Base-by-base conservation (phyloP, 2,888 invertebrate species). In the Oxycera nigricornis region DNA sequence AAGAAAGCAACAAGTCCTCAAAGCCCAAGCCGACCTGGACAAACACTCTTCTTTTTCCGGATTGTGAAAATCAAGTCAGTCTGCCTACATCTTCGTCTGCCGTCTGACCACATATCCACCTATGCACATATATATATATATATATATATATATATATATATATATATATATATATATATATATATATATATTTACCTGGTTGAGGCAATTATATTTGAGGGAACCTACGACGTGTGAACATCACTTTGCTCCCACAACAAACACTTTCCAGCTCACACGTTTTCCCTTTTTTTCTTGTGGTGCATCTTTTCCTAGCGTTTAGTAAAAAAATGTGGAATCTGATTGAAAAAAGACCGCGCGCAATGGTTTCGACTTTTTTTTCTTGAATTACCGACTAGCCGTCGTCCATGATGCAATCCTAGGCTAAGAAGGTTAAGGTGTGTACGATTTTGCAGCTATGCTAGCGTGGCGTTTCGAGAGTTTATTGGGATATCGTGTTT, bases 211-310 rank as follows among this genome's bases (percentile, higher is more conserved):
- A 7, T 46, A 17, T 46, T 46, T 46, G 46, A 14, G n/a, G 17
- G 30, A 28, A 59, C 26, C 22, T 20, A 59, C 59, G n/a, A 59
- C 59, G 59, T 59, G 59, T 59, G 59, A 59, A 59, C 59, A 28
- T 28, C 28, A 59, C 59, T 59, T 59, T 59, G 59, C 26, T 59
- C 59, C 28, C 59, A 59, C 59, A 59, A 59, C 28, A 59, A 28
- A 26, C 59, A 28, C 28, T 24, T 28, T 24, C 28, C n/a, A 28
- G 28, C 26, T n/a, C 59, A 59, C 55, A 59, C 4, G 46, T 46
- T 46, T 46, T 59, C 59, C n/a, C 28, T 59, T 59, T 55, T 55
- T 55, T 55, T 14, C 17, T 1, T 26, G 28, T n/a, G n/a, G 28
- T 4, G 17, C n/a, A n/a, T n/a, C n/a, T n/a, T n/a, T n/a, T 26